These are phyloP conservation scores for Tarsius wallacei DNA, from an alignment of 2,797 vertebrate genomes.

Conservation along the genomic window DNA sequence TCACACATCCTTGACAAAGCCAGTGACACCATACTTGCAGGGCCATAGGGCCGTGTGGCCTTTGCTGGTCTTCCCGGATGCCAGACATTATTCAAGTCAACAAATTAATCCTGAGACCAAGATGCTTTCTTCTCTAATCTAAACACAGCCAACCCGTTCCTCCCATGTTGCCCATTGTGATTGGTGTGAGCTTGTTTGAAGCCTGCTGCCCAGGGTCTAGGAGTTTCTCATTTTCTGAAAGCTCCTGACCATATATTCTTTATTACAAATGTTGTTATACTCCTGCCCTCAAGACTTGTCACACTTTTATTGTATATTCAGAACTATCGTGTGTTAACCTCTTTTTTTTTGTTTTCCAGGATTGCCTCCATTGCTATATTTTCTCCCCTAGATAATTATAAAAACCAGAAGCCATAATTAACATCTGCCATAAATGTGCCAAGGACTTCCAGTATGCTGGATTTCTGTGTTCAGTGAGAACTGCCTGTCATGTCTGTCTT, in stretches of 20 bases:
- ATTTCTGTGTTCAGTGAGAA: accelerated
- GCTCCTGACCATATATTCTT: neutral
- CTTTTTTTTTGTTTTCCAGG: slow-evolving; percentile 22
- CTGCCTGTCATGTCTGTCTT: accelerated
- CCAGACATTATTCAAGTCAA: neutral
- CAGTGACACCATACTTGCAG: no score
- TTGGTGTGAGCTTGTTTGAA: neutral
- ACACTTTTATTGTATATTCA: slow-evolving; percentile 8
- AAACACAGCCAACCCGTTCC: neutral
- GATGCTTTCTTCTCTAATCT: neutral
- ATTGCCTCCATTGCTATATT: neutral
- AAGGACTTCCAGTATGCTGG: neutral
- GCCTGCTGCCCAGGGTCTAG: neutral
- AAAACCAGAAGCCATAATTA: neutral
- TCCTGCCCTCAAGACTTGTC: neutral
- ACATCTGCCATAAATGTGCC: neutral
- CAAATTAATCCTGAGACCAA: neutral
- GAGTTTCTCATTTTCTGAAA: neutral
- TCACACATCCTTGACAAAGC: neutral
- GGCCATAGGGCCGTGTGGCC: neutral
- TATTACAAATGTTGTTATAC: neutral
- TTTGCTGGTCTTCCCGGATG: neutral
- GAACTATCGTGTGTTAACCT: neutral
- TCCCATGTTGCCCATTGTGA: neutral
- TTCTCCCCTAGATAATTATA: neutral